Percentiles rank a stretch among this genome's conserved stretches.
These are phyloP conservation scores for Formica exsecta DNA, from an alignment of 1,140 invertebrate species.

Conservation along the genomic window DNA sequence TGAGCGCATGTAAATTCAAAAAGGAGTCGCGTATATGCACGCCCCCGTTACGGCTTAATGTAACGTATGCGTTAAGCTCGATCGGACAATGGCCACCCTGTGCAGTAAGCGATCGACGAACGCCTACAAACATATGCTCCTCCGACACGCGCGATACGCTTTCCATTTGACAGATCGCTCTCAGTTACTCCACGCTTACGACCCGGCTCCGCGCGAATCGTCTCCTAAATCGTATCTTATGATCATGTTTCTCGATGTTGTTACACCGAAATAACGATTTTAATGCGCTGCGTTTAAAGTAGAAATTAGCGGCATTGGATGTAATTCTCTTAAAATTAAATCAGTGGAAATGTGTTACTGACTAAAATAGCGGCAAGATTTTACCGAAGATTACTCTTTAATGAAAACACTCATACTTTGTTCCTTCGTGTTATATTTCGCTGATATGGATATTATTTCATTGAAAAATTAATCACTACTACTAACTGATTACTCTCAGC, in stretches of 20 bases:
- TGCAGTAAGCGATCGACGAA: constrained; percentile 29
- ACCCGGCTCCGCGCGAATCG: not conserved
- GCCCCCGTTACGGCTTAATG: constrained; percentile 20
- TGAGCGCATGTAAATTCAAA: not conserved
- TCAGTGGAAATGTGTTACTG: too few species aligned
- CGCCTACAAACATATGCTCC: constrained; percentile 29
- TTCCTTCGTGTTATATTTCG: too few species aligned
- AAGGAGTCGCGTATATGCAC: not conserved
- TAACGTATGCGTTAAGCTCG: constrained; percentile 19
- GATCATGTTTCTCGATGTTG: constrained; percentile 14
- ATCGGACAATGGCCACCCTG: constrained; percentile 43
- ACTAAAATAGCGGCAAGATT: too few species aligned
- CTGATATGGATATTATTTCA: too few species aligned
- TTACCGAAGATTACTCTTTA: too few species aligned
- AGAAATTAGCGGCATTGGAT: constrained; percentile 1
- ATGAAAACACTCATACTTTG: too few species aligned
- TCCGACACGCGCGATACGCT: constrained; percentile 14
- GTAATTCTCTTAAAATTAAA: too few species aligned
- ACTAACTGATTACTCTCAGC: too few species aligned
- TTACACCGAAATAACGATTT: constrained; percentile 27
- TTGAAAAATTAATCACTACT: too few species aligned
- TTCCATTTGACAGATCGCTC: constrained; percentile 27
- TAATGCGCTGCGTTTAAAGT: constrained; percentile 12
- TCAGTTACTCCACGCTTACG: constrained; percentile 13
- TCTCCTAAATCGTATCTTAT: not conserved